These are phyloP conservation scores for Heliocidaris erythrogramma DNA, from an alignment of 35 echinoderm and acorn worm genomes.

Conservation along the genomic window DNA sequence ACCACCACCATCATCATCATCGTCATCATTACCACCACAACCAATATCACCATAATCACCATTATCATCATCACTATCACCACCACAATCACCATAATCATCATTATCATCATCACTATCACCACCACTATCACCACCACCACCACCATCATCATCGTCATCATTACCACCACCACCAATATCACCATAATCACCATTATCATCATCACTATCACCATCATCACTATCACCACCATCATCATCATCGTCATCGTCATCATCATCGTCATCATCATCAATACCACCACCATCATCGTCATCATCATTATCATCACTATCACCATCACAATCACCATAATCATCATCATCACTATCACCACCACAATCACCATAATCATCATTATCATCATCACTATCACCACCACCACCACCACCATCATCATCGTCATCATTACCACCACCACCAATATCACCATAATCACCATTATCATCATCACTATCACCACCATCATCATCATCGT, in stretches of 20 bases:
- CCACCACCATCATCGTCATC: background rate
- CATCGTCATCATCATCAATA: background rate
- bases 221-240: background rate
- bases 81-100: background rate
- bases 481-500: background rate
- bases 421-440: background rate
- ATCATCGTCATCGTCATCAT: background rate
- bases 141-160: too few species aligned
- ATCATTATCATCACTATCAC: background rate
- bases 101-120: background rate
- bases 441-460: background rate
- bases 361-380: background rate
- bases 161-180: background rate
- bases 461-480: background rate
- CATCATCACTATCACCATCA: background rate
- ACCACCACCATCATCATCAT: background rate
- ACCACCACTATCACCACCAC: background rate
- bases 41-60: background rate
- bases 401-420: background rate
- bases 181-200: background rate
- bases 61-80: background rate
- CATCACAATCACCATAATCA: background rate
- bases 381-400: background rate
- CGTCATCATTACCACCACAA: background rate
- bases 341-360: background rate